Percentiles rank a stretch among this genome's conserved stretches.
These are phyloP conservation scores for Netelia fuscicornis DNA, from an alignment of 2,888 invertebrate species.

Conservation along the genomic window DNA sequence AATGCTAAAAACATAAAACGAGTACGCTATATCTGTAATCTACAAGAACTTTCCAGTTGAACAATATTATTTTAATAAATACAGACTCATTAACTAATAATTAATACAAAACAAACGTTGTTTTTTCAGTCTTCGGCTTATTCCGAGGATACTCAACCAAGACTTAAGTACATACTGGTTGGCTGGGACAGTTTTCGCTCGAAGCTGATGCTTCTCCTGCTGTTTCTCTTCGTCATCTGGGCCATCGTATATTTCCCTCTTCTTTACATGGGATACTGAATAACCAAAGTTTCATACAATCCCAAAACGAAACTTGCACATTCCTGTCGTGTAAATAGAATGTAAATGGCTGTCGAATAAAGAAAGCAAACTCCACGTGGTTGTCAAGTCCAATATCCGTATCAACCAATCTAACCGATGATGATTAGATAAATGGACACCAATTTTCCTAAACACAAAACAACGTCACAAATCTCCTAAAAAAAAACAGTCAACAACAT, in stretches of 20 bases:
- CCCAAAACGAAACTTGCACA: background rate
- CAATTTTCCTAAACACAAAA: background rate
- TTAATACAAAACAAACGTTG: too few relatives aligned
- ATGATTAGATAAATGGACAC: conserved; percentile 30
- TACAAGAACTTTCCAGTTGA: too few relatives aligned
- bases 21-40: too few relatives aligned
- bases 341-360: conserved; percentile 54
- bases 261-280: conserved; percentile 51
- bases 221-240: conserved; percentile 85
- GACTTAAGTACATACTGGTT: conserved; percentile 79
- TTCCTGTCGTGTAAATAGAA: conserved; percentile 60
- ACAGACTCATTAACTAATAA: too few relatives aligned
- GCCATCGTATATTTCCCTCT: conserved; percentile 85
- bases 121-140: conserved; percentile 67
- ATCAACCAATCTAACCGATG: background rate
- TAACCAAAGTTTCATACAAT: background rate
- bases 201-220: conserved; percentile 82
- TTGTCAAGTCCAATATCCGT: background rate
- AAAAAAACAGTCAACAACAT: background rate
- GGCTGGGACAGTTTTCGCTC: conserved; percentile 85
- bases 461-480: background rate
- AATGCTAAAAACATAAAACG: too few relatives aligned
- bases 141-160: conserved; percentile 65
- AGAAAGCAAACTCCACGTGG: conserved; percentile 25
- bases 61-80: too few relatives aligned